Conservation (phyloP, 2,888 invertebrate species). For the Pristionchus fissidentatus region DNA sequence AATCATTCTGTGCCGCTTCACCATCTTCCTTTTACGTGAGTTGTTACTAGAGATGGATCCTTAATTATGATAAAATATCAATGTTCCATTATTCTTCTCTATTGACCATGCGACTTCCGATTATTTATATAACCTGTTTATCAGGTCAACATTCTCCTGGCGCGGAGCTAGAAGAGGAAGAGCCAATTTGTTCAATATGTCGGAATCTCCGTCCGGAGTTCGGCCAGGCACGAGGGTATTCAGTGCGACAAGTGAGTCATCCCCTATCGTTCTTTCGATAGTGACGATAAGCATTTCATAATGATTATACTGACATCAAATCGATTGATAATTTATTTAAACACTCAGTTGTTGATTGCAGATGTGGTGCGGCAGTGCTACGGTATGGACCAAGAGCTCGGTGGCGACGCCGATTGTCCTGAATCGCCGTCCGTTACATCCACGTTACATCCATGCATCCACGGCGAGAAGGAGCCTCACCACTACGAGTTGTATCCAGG, state of each 20-base stretch:
- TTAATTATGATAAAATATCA: too few species aligned
- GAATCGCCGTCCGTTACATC: constrained; percentile 55
- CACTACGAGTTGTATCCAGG: constrained; percentile 95
- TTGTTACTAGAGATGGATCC: too few species aligned
- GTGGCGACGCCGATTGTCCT: constrained; percentile 36
- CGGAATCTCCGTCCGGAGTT: constrained; percentile 57
- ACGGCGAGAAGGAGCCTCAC: constrained; percentile 81
- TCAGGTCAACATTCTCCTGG: too few species aligned
- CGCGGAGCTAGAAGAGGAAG: too few species aligned
- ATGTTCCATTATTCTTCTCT: too few species aligned
- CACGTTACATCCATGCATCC: constrained; percentile 94
- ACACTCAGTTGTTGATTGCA: constrained; percentile 48
- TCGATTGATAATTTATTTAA: background rate
- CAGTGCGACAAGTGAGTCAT: constrained; percentile 65
- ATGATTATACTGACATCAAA: too few species aligned
- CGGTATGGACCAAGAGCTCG: constrained; percentile 47
- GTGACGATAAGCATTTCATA: too few species aligned
- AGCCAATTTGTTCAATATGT: constrained; percentile 64
- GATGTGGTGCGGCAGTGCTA: constrained; percentile 74
- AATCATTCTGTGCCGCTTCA: too few species aligned
- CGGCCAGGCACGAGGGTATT: constrained; percentile 60
- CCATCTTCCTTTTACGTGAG: too few species aligned
- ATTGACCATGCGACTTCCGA: too few species aligned
- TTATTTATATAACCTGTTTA: too few species aligned
- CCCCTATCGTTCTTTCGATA: background rate